phyloP scores from a whole-genome alignment of 2,113 vertebrate genomes.

The Eurystomus gularis region DNA sequence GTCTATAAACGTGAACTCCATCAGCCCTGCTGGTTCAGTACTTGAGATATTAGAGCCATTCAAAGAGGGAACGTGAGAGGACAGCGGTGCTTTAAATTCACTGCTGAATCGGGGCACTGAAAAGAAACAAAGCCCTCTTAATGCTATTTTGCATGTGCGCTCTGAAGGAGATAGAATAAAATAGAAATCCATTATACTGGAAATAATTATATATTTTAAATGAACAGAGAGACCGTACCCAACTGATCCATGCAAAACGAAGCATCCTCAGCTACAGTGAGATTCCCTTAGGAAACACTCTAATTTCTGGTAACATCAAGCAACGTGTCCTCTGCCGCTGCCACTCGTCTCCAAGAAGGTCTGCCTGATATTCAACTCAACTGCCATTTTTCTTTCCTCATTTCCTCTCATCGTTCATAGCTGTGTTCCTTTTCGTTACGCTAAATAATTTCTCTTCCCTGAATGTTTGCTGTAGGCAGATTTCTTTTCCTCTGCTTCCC shows the following conservation, averaged over 20 bases:
- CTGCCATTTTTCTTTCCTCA: not conserved
- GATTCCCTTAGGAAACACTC: not conserved
- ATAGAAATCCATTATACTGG: not conserved
- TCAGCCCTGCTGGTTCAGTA: not conserved
- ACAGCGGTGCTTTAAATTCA: not conserved
- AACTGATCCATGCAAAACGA: not conserved
- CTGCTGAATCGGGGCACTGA: not conserved
- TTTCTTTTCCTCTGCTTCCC: not conserved
- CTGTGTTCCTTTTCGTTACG: not conserved
- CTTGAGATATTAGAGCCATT: no score
- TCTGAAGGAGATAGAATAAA: not conserved
- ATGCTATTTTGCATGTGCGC: accelerated
- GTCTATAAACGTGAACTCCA: not conserved
- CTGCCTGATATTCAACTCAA: not conserved
- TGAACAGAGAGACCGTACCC: not conserved
- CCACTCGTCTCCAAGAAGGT: not conserved
- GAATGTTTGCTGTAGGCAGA: not conserved
- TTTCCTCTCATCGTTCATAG: not conserved
- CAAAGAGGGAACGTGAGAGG: not conserved
- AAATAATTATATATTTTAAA: not conserved
- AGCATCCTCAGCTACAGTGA: not conserved
- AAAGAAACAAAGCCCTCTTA: not conserved
- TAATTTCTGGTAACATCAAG: not conserved
- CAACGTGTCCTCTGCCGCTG: not conserved
- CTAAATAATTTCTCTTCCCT: not conserved